Base-by-base conservation (phyloP, 2,888 invertebrate species). In the Aromia moschata region DNA sequence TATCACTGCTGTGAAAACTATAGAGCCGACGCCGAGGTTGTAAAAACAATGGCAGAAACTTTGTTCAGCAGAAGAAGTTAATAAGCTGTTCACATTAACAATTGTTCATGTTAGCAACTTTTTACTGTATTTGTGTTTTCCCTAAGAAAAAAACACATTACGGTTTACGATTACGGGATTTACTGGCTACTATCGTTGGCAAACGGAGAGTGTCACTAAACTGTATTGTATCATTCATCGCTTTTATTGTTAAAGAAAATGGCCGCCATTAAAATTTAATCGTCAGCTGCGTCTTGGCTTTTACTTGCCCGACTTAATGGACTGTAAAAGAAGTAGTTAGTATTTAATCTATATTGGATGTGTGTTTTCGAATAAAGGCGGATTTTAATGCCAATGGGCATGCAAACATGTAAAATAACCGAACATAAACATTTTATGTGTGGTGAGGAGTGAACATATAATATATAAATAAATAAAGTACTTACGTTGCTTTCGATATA, bases 141-240 rank as follows among this genome's bases (percentile, higher is more conserved):
- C n/a, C n/a, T n/a, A n/a, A n/a, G 47, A 20, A 18, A 47, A 37
- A 37, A 14, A 33, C 47, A n/a, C 47, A 47, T 47, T 47, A 47
- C 9, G 11, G 33, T 47, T 18, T 47, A 47, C 37, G 37, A 37
- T 17, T 47, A 37, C 15, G 18, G 33, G 16, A 46, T 46, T 47
- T 47, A 18, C 37, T 9, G 18, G 17, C 30, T 45, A 45, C 14
- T 30, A 15, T 11, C 37, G 17, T 47, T 17, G n/a, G 17, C 9
- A 47, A 37, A 18, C 37, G 15, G 17, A 47, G 37, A 14, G 43
- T 47, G 47, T 36, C 47, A 47, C 18, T 47, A 36, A 47, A 47
- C 20, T 18, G 17, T 37, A 18, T 10, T 47, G 37, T 18, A 15
- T 17, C 16, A 33, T 47, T 37, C 47, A 47, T 47, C 33, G 33